A percentile compares a stretch with the other conserved stretches of the same genome.
phyloP scores from a whole-genome alignment of 2,113 vertebrate species.

The Chrysochloris asiatica region DNA sequence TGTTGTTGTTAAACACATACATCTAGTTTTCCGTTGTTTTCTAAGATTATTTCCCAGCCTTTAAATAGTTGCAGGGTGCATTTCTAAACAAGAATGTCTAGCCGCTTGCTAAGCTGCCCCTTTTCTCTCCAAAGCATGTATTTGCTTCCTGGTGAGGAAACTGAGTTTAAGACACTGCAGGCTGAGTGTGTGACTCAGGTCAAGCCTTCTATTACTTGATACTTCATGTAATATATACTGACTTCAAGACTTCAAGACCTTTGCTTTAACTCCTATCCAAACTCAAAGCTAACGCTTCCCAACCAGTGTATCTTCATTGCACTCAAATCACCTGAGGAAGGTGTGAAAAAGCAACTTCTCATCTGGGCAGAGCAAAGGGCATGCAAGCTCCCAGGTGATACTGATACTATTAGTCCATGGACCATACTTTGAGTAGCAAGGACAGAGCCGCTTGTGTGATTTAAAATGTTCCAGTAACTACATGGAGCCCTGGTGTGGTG shows the following conservation, averaged over 20 bases:
- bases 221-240: rapidly evolving
- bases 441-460: not conserved
- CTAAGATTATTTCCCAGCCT: not conserved
- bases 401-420: not conserved
- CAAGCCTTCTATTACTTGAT: not conserved
- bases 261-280: not conserved
- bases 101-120: not conserved
- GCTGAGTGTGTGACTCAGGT: too few species aligned
- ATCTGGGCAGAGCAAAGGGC: not conserved
- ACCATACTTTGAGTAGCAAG: not conserved
- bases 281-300: too few species aligned
- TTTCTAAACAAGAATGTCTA: not conserved
- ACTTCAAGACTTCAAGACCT: not conserved
- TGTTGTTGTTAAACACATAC: not conserved
- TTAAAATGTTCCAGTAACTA: too few species aligned
- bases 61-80: not conserved
- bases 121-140: not conserved
- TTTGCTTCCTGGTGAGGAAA: not conserved
- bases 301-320: not conserved
- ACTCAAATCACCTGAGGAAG: not conserved
- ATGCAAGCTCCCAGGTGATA: not conserved
- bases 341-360: not conserved
- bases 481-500: too few species aligned
- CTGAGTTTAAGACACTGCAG: not conserved
- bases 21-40: not conserved